A percentile compares a stretch with the other conserved stretches of the same genome.
Conservation (phyloP, 2,113 vertebrate species). For the Misgurnus anguillicaudatus region DNA sequence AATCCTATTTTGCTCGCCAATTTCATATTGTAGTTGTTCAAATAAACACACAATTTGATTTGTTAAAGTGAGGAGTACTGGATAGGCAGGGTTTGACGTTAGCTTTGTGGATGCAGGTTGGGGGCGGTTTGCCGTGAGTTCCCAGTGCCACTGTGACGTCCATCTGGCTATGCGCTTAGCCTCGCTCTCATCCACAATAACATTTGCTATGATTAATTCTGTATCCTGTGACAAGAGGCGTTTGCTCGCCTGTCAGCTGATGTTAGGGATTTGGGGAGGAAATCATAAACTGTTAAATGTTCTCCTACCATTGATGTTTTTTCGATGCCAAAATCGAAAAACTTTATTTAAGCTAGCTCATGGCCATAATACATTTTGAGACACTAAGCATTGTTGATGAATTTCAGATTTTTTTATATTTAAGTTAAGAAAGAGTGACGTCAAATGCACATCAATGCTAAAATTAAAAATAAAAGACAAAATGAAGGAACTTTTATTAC, state of each 20-base stretch:
- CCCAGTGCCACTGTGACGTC: conserved; percentile 35
- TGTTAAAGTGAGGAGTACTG: neutral
- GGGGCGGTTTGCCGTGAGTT: conserved; percentile 22
- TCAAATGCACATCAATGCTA: too few relatives aligned
- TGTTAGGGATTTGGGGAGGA: conserved; percentile 35
- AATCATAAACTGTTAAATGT: conserved; percentile 14
- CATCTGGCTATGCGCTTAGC: conserved; percentile 43
- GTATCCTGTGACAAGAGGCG: conserved; percentile 38
- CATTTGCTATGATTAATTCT: conserved; percentile 52
- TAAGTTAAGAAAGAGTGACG: too few relatives aligned
- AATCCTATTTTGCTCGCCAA: too few relatives aligned
- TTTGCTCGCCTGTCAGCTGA: conserved; percentile 36
- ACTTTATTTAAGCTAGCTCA: neutral
- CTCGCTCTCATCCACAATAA: conserved; percentile 44
- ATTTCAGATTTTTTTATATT: too few relatives aligned
- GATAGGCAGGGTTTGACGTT: neutral
- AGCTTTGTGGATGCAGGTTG: conserved; percentile 13
- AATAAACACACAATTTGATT: neutral
- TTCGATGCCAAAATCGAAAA: neutral
- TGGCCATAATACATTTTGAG: too few relatives aligned
- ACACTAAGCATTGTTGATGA: too few relatives aligned
- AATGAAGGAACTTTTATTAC: too few relatives aligned
- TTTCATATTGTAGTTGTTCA: neutral
- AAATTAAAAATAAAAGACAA: too few relatives aligned
- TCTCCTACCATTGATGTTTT: neutral